Conservation (phyloP, 2,797 vertebrate genomes). For the Menidia menidia region DNA sequence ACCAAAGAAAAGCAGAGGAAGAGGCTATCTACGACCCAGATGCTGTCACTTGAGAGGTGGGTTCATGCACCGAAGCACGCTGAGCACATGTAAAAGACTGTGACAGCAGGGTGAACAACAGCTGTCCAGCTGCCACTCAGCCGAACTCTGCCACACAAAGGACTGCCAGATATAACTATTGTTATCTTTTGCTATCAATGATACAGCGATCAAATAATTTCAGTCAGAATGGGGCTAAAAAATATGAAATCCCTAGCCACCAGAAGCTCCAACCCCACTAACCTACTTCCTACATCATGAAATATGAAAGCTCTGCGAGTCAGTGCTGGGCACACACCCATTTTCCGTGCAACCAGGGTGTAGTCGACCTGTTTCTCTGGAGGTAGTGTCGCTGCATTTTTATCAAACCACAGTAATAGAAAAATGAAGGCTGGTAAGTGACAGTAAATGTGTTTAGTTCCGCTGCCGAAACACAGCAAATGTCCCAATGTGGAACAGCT, state of each 20-base stretch:
- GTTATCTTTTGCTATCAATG: too few relatives aligned
- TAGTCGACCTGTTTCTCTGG: conserved; percentile 1
- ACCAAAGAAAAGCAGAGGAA: background rate
- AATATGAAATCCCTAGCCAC: background rate
- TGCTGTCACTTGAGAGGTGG: conserved; percentile 29
- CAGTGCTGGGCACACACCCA: conserved; percentile 1
- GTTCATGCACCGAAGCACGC: conserved; percentile 20
- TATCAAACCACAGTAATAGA: conserved; percentile 1
- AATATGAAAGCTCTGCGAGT: conserved; percentile 56
- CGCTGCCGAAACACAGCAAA: too few relatives aligned
- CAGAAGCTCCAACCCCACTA: conserved; percentile 46
- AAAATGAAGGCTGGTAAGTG: background rate
- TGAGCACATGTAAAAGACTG: conserved; percentile 65
- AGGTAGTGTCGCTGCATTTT: conserved; percentile 1
- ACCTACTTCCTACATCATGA: conserved; percentile 69
- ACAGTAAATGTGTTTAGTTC: background rate
- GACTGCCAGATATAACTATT: background rate
- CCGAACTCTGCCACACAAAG: background rate
- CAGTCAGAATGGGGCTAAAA: background rate
- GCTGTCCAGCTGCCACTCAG: conserved; percentile 24
- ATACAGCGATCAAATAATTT: background rate
- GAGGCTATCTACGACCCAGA: conserved; percentile 21
- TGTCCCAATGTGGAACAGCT: too few relatives aligned
- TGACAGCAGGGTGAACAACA: conserved; percentile 27
- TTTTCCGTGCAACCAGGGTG: conserved; percentile 5